Base-by-base conservation (phyloP, 2,113 vertebrate genomes). In the Mohoua ochrocephala region DNA sequence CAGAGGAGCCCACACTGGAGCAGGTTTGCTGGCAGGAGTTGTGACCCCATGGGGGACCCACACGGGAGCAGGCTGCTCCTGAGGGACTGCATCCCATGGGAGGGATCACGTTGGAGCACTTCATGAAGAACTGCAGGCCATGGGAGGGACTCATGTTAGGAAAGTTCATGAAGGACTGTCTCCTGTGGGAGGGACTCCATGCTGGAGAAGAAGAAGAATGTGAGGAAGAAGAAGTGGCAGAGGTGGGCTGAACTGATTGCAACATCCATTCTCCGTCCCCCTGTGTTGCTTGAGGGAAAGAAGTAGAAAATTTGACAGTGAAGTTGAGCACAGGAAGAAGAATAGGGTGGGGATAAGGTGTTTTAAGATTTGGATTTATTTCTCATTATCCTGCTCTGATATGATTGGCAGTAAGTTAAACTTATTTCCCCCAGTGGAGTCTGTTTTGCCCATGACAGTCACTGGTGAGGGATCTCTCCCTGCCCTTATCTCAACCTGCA, bases 261-360 rank as follows among this genome's bases (percentile, higher is more conserved):
- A 89, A 45, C 9, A 9, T 45, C 30, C 5, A 41, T 35, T 76
- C 28, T 41, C 18, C 0, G 0, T n/a, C 5, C 14, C 8, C 14
- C 45, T 33, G 16, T 3, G 2, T 11, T 41, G 7, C 37, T 45
- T 15, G 3, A 53, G 19, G 10, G 13, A 52, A 76, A 23, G 15
- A 76, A 65, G 13, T 4, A 65, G 35, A 65, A 16, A 89, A 70
- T 37, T 44, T 33, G 49, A 76, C 35, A 28, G 27, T 24, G 49
- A 77, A 42, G 15, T 20, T 50, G 35, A 77, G 22, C 31, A 61
- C 13, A 24, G 49, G 56, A 42, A 24, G 12, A 70, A 49, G 31
- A 35, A 31, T 28, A 33, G 3, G 15, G 10, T 31, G 41, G 14
- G 41, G 23, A 60, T 12, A 54, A 61, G 39, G 15, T 42, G 26